phyloP scores from a whole-genome alignment of 2,797 vertebrate genomes.

The Denticeps clupeoides region DNA sequence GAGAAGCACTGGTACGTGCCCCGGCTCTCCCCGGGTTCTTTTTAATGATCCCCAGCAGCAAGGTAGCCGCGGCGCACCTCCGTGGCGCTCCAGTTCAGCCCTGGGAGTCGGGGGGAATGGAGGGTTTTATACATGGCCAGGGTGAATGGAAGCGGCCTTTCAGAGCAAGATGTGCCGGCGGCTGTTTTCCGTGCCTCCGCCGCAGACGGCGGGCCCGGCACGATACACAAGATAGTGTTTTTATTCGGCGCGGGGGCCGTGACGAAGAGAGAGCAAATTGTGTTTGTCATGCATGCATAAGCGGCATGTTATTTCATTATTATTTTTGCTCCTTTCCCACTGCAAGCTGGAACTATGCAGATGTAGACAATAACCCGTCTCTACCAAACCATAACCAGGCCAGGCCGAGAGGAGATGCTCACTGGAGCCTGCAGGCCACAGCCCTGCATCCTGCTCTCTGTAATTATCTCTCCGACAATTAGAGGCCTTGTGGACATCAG shows the following conservation, averaged over 20 bases:
- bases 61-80: not conserved
- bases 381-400: conserved; percentile 15
- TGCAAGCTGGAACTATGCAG: conserved; percentile 15
- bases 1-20: too few species aligned
- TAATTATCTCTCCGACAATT: not conserved
- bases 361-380: conserved; percentile 17
- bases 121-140: too few species aligned
- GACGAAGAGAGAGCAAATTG: conserved; percentile 53
- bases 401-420: not conserved
- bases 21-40: not conserved
- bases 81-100: too few species aligned
- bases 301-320: conserved; percentile 29
- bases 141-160: not conserved
- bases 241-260: conserved; percentile 56
- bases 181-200: conserved; percentile 17
- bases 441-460: not conserved
- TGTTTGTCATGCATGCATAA: conserved; percentile 46
- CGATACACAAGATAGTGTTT: too few species aligned
- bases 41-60: not conserved
- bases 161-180: conserved; percentile 23
- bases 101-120: too few species aligned
- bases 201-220: conserved; percentile 10
- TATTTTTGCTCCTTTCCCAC: not conserved
- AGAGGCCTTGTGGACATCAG: not conserved
- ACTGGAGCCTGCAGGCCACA: not conserved